A percentile compares a stretch with the other conserved stretches of the same genome.
Evolutionary conservation across 2,888 invertebrate genomes (phyloP).

Genomic region (Ornithoptera alexandrae): DNA sequence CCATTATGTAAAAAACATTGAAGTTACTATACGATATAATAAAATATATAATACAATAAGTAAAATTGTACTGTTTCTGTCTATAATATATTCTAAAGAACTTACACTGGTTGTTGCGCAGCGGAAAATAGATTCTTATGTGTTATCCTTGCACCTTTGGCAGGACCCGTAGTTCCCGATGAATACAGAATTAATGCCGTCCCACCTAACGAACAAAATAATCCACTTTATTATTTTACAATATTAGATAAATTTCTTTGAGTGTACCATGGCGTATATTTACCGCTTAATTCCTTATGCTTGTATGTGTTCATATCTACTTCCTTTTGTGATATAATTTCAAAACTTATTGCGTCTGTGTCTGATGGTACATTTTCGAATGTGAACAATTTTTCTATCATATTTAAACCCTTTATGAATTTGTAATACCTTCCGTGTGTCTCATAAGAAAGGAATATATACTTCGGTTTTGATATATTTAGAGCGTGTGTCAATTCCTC

Average conservation of each 20-base stretch:
- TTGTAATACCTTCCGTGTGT: constrained; percentile 45
- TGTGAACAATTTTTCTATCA: constrained; percentile 44
- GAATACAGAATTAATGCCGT: constrained; percentile 55
- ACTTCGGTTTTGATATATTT: constrained; percentile 57
- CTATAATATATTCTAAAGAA: constrained; percentile 22
- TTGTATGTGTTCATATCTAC: constrained; percentile 20
- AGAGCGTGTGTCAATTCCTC: constrained; percentile 57
- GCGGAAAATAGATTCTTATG: constrained; percentile 56
- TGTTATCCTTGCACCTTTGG: constrained; percentile 59
- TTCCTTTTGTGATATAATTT: constrained; percentile 37
- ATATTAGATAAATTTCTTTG: background rate
- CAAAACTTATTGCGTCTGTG: constrained; percentile 40
- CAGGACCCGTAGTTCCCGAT: constrained; percentile 62
- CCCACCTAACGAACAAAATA: constrained; percentile 15
- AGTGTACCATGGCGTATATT: background rate
- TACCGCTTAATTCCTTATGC: constrained; percentile 15
- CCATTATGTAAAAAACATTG: too few species aligned
- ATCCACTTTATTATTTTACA: background rate
- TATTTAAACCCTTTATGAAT: constrained; percentile 38
- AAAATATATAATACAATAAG: too few species aligned
- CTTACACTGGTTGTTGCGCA: constrained; percentile 51
- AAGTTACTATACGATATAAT: too few species aligned
- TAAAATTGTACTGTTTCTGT: too few species aligned
- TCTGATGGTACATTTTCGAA: constrained; percentile 41
- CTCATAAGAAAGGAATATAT: constrained; percentile 52